Evolutionary conservation across 2,797 vertebrate species (phyloP), one percentile per base, ranked within the genome.

Genomic region (Notolabrus celidotus): DNA sequence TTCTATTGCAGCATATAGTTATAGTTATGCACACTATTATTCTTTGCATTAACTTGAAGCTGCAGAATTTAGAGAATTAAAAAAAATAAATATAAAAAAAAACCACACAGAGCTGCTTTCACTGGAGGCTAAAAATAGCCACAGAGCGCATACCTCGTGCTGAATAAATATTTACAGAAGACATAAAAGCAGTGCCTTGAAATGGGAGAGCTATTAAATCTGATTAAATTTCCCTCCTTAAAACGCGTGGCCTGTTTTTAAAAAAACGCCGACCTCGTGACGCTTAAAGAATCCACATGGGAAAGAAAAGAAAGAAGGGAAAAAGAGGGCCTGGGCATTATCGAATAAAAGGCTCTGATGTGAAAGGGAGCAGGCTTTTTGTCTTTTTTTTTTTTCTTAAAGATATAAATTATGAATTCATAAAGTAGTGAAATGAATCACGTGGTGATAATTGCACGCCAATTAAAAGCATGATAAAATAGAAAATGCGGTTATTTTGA

Each of bases 121-220:
- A 82, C 71, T 84, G n/a, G 23, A 54, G 70, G 67, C 79, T 90
- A 89, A 88, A 92, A 91, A 92, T 89, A 91, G 86, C 41, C 72
- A 70, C 43, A 33, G 80, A 84, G 74, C 86, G 50, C 86, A 84
- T 80, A 82, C 71, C 83, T 89, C 86, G 47, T 60, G 79, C 52
- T 90, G 86, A 82, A 89, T 90, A 92, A 93, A 93, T 88, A 90
- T 94, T 93, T 92, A 92, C 77, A 91, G 77, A 87, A 85, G 77
- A 91, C 92, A 92, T 87, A 82, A 92, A 92, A 93, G 92, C 88
- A 59, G 63, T 55, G 85, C 80, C 83, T 90, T 88, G 82, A 86
- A 91, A 90, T 70, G 76, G 81, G 77, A 85, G 69, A 85, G 75
- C 90, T 89, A 88, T 92, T 92, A 86, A 83, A 89, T 87, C 82